Evolutionary conservation across 2,113 vertebrate species (phyloP), one percentile per base, ranked within the genome.

Genomic region (Cyprinus carpio): DNA sequence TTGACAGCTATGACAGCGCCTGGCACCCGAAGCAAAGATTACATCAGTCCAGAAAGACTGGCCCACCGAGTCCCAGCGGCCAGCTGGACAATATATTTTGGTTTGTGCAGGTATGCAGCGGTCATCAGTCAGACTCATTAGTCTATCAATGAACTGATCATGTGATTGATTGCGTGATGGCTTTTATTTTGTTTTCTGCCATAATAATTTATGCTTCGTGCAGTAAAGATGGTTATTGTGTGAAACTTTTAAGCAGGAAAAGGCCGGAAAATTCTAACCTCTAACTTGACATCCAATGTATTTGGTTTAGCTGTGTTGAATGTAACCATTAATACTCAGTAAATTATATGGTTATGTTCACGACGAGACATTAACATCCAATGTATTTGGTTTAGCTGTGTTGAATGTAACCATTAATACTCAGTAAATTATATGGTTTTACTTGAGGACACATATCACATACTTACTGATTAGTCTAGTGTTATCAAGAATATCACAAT

Each of bases 91-190:
- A 93, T 75, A 89, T 97, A 85, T 96, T 97, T 86, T 97, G 96
- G 96, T 93, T 94, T 37, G 89, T 97, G 88, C 97, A 97, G 95
- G 97, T 96, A 91, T 91, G 94, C 7, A 72, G 2, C 65, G 25
- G 49, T 20, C 54, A 31, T 56, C 0, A 74, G 72, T 58, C 54
- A 8, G 3, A 6, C 20, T 23, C 49, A 34, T 79, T 64, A 37
- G 43, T 23, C 27, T 31, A 43, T 82, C 80, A 54, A 25, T n/a
- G n/a, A 49, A n/a, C 64, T 34, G 80, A 71, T 34, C 80, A 82
- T 51, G 43, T 82, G 46, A 54, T 71, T 51, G 64, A 71, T 82
- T 31, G 79, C 0, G 7, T 9, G 9, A 11, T 7, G 64, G 80
- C 80, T 82, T 82, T 82, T 82, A 82, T 82, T 71, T 54, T 54